Percentiles rank a stretch among this genome's conserved stretches.
Conservation (phyloP, 2,797 vertebrate genomes). For the Peromyscus aztecus region DNA sequence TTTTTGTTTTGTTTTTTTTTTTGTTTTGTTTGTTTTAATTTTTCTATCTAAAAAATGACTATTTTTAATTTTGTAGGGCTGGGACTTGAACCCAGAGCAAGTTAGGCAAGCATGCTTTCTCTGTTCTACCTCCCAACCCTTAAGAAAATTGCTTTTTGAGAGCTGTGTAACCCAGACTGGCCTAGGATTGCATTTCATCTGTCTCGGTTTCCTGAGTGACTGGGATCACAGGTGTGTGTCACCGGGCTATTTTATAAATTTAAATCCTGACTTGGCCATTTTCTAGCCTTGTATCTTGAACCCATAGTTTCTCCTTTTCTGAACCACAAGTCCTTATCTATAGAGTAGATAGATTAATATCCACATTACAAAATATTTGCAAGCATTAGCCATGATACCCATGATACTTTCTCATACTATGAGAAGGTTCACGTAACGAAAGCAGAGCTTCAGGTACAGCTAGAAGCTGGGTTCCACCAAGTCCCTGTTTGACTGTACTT, state of each 20-base stretch:
- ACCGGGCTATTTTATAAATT: background rate
- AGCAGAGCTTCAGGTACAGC: background rate
- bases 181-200: no score
- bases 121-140: background rate
- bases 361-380: background rate
- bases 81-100: background rate
- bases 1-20: background rate
- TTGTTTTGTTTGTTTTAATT: no score
- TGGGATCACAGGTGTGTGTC: background rate
- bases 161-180: background rate
- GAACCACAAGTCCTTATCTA: constrained; percentile 18
- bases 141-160: background rate
- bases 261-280: background rate
- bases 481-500: background rate
- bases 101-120: background rate
- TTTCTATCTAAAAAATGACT: background rate
- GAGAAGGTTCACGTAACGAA: background rate
- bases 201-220: background rate
- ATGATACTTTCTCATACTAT: background rate
- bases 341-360: background rate
- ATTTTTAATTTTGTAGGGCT: background rate
- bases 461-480: background rate
- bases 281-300: background rate
- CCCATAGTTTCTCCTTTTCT: background rate
- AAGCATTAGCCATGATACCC: background rate